Base-by-base conservation (phyloP, 2,888 invertebrate species). In the Dinocampus coccinellae region DNA sequence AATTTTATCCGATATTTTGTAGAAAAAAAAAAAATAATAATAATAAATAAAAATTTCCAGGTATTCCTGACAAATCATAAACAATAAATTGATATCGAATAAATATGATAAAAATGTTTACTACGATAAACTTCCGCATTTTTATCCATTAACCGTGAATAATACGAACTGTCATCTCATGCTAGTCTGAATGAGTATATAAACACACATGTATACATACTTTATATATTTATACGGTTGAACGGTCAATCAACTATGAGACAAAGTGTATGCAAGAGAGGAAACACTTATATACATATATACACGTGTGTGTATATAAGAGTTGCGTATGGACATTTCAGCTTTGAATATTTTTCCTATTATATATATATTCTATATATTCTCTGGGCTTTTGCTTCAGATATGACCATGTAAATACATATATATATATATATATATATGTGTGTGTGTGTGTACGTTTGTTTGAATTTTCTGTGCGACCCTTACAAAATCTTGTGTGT, bases 111-210 rank as follows among this genome's bases (percentile, higher is more conserved):
- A n/a, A n/a, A n/a, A n/a, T n/a, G n/a, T n/a, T n/a, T 29, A 29
- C 34, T 13, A 13, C 16, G 3, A 6, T 29, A 55, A 78, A 81
- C 83, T 84, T 84, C 84, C 83, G 81, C 81, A 80, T 84, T 83
- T 84, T 81, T 81, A 82, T 76, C 79, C 81, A 82, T 82, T 84
- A 84, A 75, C 83, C 82, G 82, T 85, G 81, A 84, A 84, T 85
- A 85, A 85, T 82, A 80, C 75, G 81, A 74, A 74, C 77, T 73
- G 78, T 74, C 80, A 60, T 69, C 72, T 70, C 73, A 7, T 7
- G 72, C 57, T 73, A 70, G 73, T 69, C 68, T 61, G 69, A 53
- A 55, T 60, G 65, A 29, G 47, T 74, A 75, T 70, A 72, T 60
- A 36, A 13, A 29, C 7, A 29, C 7, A 29, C n/a, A n/a, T n/a